Conservation (phyloP, 1,140 invertebrate genomes). For the Philotrypesis tridentata region DNA sequence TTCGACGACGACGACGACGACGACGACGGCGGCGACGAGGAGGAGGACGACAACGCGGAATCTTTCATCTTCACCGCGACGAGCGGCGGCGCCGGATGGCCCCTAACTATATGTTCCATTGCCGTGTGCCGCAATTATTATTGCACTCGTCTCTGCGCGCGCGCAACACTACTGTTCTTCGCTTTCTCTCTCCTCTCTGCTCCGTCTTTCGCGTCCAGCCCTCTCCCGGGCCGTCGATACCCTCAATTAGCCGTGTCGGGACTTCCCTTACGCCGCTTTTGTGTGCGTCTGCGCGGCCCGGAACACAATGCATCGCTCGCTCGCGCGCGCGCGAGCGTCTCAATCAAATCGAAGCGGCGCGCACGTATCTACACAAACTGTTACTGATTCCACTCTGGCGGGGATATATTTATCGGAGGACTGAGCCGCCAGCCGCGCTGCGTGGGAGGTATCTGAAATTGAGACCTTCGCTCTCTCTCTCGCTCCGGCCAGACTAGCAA, state of each 20-base stretch:
- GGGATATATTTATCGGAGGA: neutral
- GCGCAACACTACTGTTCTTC: conserved; percentile 63
- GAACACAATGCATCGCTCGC: neutral
- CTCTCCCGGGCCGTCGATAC: conserved; percentile 23
- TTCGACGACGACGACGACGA: conserved; percentile 37
- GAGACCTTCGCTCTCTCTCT: neutral
- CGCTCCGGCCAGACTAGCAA: neutral
- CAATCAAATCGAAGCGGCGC: conserved; percentile 28
- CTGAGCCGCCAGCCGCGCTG: neutral
- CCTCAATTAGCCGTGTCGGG: conserved; percentile 33
- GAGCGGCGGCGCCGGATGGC: conserved; percentile 54
- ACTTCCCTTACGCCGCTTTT: conserved; percentile 13
- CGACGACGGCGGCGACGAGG: neutral
- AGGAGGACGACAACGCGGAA: neutral
- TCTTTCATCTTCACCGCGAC: conserved; percentile 71
- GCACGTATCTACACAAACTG: neutral
- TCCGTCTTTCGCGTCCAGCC: neutral
- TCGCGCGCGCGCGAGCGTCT: neutral
- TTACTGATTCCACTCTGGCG: neutral
- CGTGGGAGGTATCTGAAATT: conserved; percentile 25
- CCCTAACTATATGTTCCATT: conserved; percentile 70
- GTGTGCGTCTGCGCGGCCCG: neutral
- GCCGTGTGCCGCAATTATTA: conserved; percentile 67
- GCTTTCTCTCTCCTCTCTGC: neutral
- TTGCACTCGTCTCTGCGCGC: conserved; percentile 58